Evolutionary conservation across 2,797 vertebrate species (phyloP), one percentile per base, ranked within the genome.

Genomic region (Rhinichthys osculus): DNA sequence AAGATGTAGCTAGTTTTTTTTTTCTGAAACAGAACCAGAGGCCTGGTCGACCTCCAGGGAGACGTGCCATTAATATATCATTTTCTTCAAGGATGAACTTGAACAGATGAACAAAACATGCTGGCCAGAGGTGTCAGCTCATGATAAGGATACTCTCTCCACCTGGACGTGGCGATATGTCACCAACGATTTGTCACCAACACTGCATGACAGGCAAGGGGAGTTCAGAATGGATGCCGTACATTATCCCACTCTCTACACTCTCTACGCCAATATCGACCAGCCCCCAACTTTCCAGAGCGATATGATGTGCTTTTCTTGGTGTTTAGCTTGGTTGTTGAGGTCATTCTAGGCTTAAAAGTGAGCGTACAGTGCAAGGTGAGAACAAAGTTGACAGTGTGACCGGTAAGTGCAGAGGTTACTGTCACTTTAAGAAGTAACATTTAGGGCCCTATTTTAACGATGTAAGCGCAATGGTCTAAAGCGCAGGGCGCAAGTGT

Each of bases 161-260:
- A 84, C 66, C 84, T 88, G 79, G 69, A 71, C 44, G 76, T 82
- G 69, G 76, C 42, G 78, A 88, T 87, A 88, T 90, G 87, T 90
- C 90, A 89, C 82, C 76, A 74, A 66, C 78, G 78, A 90, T 91
- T 90, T 89, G 88, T 88, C 88, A 88, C 86, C 81, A 84, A 79
- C 27, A 44, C 87, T 54, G 54, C 77, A 57, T 87, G 88, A 86
- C 85, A 85, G 66, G 57, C 79, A 72, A 74, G 74, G 84, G 81
- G 54, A 83, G 67, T 33, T 64, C 50, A 89, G 85, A 89, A 89
- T 82, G 59, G 77, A 87, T 73, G 80, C 76, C 19, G 30, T 87
- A 83, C 78, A 87, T 89, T 87, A 90, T 78, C 74, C 70, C 73
- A 19, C 52, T 79, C 70, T 44, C 47, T 14, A 47, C 44, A 47